Conservation (phyloP, 2,797 vertebrate species). For the Sebastes variabilis region DNA sequence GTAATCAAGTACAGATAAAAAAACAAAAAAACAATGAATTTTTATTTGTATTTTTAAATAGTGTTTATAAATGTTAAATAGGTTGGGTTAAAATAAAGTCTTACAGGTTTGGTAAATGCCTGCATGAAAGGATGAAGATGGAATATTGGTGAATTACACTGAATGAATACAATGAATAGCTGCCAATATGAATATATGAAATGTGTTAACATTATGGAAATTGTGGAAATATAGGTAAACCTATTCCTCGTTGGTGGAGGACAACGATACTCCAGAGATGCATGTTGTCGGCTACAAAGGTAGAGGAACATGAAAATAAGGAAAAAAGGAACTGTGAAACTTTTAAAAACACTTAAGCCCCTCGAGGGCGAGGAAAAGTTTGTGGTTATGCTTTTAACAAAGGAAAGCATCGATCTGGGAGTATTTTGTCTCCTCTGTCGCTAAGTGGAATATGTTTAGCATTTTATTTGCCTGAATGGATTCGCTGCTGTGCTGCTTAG, state of each 20-base stretch:
- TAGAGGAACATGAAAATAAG: conserved; percentile 13
- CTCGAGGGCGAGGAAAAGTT: conserved; percentile 51
- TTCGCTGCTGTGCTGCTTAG: conserved; percentile 37
- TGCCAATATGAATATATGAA: not conserved
- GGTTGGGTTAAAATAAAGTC: not conserved
- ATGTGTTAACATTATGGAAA: not conserved
- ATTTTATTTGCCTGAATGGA: conserved; percentile 46
- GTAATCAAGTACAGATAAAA: too few species aligned
- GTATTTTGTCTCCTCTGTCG: conserved; percentile 33
- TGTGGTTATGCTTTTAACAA: conserved; percentile 51
- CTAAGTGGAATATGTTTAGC: conserved; percentile 41
- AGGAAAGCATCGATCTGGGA: conserved; percentile 50
- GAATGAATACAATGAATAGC: not conserved
- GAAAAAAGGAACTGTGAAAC: conserved; percentile 23
- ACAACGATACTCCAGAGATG: conserved; percentile 37
- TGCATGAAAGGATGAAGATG: not conserved
- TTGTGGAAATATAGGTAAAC: conserved; percentile 5
- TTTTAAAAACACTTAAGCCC: conserved; percentile 43
- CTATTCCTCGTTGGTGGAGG: conserved; percentile 13
- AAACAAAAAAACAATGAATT: too few species aligned
- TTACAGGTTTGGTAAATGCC: not conserved
- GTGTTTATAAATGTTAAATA: not conserved
- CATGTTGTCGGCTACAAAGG: conserved; percentile 23
- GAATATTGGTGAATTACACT: not conserved
- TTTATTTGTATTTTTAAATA: not conserved